Percentiles rank a stretch among this genome's conserved stretches.
These are phyloP conservation scores for Dolichallabes microphthalmus DNA, from an alignment of 2,113 vertebrate genomes.

Conservation along the genomic window DNA sequence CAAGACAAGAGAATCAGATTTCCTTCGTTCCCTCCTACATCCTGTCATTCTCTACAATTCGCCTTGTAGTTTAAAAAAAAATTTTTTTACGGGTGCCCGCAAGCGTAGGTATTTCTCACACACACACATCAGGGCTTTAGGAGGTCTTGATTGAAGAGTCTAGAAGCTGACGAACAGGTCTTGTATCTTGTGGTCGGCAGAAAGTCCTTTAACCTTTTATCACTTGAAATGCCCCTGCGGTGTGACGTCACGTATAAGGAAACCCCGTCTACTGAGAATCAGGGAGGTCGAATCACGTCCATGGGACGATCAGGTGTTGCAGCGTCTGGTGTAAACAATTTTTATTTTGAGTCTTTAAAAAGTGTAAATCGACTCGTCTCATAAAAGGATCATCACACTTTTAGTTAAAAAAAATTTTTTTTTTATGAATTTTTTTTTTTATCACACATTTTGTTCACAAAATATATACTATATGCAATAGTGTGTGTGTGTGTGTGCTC, in stretches of 20 bases:
- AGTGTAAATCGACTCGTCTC: neutral
- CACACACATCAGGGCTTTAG: neutral
- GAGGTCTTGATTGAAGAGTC: neutral
- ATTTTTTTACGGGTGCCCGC: neutral
- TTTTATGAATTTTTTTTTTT: no score
- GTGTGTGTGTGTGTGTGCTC: no score
- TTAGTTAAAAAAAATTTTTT: no score
- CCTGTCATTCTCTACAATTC: neutral
- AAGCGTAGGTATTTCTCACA: neutral
- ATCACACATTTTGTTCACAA: no score
- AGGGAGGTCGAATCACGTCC: neutral
- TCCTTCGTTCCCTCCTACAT: constrained; percentile 38
- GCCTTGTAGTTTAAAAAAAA: neutral
- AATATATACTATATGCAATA: no score
- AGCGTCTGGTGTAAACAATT: neutral
- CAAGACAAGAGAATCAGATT: constrained; percentile 63
- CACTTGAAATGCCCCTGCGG: neutral
- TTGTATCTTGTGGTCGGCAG: neutral
- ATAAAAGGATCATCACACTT: neutral
- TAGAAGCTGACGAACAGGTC: neutral
- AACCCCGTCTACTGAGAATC: neutral
- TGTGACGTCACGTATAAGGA: neutral
- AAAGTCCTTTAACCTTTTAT: neutral
- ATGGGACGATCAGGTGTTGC: no score
- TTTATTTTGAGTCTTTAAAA: neutral